A percentile compares a stretch with the other conserved stretches of the same genome.
These are phyloP conservation scores for Agrilus biguttatus DNA, from an alignment of 2,888 invertebrate species.

Conservation along the genomic window DNA sequence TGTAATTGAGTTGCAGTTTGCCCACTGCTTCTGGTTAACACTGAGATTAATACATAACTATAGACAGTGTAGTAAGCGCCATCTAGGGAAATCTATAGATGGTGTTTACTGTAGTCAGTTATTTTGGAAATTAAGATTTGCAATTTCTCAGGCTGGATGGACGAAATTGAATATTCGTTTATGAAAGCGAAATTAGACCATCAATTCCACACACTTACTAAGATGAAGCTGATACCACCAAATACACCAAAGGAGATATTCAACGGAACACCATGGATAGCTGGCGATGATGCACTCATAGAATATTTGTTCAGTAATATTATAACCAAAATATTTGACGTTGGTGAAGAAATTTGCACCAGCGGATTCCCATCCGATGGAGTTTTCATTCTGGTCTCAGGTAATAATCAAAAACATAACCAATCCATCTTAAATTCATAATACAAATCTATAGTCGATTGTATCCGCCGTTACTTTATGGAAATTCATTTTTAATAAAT, in stretches of 20 bases:
- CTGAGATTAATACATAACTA: too few relatives aligned
- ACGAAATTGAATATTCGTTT: conserved; percentile 40
- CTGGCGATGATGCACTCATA: conserved; percentile 8
- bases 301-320: conserved; percentile 12
- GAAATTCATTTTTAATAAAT: too few relatives aligned
- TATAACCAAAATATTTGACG: conserved; percentile 10
- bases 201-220: conserved; percentile 22
- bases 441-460: too few relatives aligned
- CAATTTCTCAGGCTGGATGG: conserved; percentile 34
- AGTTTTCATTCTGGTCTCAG: conserved; percentile 25
- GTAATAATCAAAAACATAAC: background rate
- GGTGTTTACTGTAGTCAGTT: too few relatives aligned
- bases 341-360: conserved; percentile 11
- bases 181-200: conserved; percentile 38
- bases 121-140: too few relatives aligned
- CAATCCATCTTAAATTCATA: background rate
- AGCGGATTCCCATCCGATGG: conserved; percentile 26
- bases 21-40: too few relatives aligned
- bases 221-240: conserved; percentile 29
- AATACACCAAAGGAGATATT: conserved; percentile 34
- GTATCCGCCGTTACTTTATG: too few relatives aligned
- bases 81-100: too few relatives aligned
- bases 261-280: conserved; percentile 16
- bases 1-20: too few relatives aligned
- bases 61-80: too few relatives aligned